Base-by-base conservation (phyloP, 2,797 vertebrate species). In the Tachyglossus aculeatus region DNA sequence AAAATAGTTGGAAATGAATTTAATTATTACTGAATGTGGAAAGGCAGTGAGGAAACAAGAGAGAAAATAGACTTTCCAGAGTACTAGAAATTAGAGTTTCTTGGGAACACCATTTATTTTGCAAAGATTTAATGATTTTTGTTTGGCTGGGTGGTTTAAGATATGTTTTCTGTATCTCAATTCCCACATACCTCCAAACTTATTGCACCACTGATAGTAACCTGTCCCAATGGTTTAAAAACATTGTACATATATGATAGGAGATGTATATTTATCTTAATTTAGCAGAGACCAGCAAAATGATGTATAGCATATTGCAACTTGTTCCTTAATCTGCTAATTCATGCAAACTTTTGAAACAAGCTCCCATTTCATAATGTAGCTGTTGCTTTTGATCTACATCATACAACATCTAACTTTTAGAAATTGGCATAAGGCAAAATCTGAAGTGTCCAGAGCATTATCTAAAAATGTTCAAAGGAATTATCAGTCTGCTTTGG, bases 271-370 rank as follows among this genome's bases (percentile, higher is more conserved):
- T 48, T 29, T 29, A 18, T 18, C 7, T 27, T 48, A 29, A 48
- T 31, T 44, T 62, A 45, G 67, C 74, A 66, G 59, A 27, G 64
- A 75, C 74, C 19, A 51, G 56, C 43, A 53, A 5, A 14, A 31
- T 19, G 64, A 63, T 47, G 72, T 34, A 40, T 11, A 21, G 0
- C 39, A 10, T 41, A 57, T 40, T 76, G 29, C 4, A 75, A 69
- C 43, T 50, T 70, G 66, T 39, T 70, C 59, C 75, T 39, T n/a
- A 36, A 55, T 18, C 22, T 31, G 3, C 52, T 41, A 69, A 81
- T 82, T 65, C 37, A 70, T 80, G 63, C 45, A 59, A 18, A 37
- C 40, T 15, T 54, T 70, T 32, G 61, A 50, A 51, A 52, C 81
- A 71, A 74, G 67, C 34, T 73, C 9, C 29, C 67, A 50, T 56